phyloP scores from a whole-genome alignment of 2,113 vertebrate genomes.

The Glaucomys volans region DNA sequence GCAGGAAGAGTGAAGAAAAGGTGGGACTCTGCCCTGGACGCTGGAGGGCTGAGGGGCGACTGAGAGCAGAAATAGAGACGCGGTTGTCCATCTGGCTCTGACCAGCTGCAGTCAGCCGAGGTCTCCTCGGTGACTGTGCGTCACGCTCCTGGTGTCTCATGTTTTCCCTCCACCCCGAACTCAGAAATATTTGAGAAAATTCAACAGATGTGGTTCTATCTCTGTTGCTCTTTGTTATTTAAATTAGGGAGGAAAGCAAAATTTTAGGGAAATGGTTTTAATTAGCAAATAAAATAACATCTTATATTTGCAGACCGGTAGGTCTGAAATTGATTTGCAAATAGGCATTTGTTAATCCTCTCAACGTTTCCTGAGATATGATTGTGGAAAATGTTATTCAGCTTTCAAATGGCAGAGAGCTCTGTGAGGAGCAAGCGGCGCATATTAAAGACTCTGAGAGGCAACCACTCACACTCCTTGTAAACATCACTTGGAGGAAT shows the following conservation, averaged over 20 bases:
- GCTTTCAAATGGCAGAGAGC: neutral
- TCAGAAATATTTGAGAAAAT: conserved; percentile 78
- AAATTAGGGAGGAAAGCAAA: conserved; percentile 60
- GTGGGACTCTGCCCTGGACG: conserved; percentile 63
- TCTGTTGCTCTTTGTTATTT: conserved; percentile 77
- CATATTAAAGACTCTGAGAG: conserved; percentile 22
- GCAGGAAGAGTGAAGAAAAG: neutral
- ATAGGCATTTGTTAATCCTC: conserved; percentile 18
- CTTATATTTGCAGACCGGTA: neutral
- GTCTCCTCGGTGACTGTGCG: conserved; percentile 66
- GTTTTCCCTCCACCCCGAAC: conserved; percentile 78
- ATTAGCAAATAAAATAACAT: conserved; percentile 74
- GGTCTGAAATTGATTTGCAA: conserved; percentile 73
- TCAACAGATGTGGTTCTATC: conserved; percentile 78
- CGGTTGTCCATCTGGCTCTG: conserved; percentile 75
- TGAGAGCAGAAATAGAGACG: conserved; percentile 83
- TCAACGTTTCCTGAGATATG: conserved; percentile 47
- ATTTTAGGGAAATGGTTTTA: conserved; percentile 73
- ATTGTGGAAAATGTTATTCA: conserved; percentile 58
- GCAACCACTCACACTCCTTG: neutral
- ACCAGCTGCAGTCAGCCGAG: conserved; percentile 70
- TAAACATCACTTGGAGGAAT: conserved; percentile 53
- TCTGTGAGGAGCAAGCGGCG: neutral
- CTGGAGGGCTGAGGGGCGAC: conserved; percentile 79
- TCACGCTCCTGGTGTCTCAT: conserved; percentile 79